Percentiles rank a stretch among this genome's conserved stretches.
Evolutionary conservation across 2,888 invertebrate genomes (phyloP).

Genomic region (Cepaea hortensis): DNA sequence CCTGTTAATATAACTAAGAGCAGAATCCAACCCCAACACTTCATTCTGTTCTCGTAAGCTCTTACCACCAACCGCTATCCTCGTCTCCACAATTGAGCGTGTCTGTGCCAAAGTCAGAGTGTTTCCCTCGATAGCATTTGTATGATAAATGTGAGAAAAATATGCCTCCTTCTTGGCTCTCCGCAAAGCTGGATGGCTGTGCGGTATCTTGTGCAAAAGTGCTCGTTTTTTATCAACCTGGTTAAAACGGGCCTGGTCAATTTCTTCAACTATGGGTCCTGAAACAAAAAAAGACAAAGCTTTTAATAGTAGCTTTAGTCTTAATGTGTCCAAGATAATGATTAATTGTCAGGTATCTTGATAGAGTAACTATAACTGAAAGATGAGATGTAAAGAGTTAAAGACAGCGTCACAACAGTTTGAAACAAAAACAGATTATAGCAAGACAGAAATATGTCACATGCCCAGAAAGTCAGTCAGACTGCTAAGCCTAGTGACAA

Average conservation of each 20-base stretch:
- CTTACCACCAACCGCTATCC: constrained; percentile 87
- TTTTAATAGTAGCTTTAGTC: neutral
- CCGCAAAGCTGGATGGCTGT: constrained; percentile 86
- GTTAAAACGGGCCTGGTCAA: constrained; percentile 87
- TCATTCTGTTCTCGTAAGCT: constrained; percentile 98
- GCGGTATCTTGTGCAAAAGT: constrained; percentile 87
- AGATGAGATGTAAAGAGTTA: too few species aligned
- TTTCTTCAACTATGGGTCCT: constrained; percentile 87
- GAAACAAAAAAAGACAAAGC: neutral
- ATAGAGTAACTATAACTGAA: too few species aligned
- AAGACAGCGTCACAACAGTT: too few species aligned
- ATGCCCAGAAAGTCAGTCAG: too few species aligned
- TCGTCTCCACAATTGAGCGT: constrained; percentile 92
- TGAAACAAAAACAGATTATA: too few species aligned
- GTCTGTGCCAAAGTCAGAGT: constrained; percentile 96
- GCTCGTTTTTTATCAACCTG: constrained; percentile 90
- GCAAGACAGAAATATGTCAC: too few species aligned
- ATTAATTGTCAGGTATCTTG: too few species aligned
- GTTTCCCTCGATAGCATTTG: constrained; percentile 97
- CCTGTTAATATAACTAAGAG: constrained; percentile 91
- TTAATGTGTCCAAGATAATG: too few species aligned
- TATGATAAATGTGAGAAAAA: constrained; percentile 94
- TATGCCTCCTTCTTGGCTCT: constrained; percentile 95
- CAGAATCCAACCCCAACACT: constrained; percentile 91
- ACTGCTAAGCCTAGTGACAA: too few species aligned